Conservation (phyloP, 1,140 invertebrate genomes). For the Leptinotarsa defecta region DNA sequence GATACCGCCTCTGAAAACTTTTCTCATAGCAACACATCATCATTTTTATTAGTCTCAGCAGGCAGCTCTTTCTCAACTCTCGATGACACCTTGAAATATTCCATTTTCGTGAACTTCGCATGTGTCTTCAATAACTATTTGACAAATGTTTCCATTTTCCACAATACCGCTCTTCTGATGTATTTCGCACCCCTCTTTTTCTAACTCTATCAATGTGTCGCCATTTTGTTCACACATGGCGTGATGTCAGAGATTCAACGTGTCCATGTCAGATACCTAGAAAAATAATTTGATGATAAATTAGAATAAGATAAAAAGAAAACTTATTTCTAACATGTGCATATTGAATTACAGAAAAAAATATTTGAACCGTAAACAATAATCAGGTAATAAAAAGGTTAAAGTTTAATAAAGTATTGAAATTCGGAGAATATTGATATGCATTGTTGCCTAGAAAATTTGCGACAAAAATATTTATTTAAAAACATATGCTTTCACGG, state of each 20-base stretch:
- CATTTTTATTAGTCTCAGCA: not conserved
- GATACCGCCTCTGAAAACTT: not conserved
- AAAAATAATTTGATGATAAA: not conserved
- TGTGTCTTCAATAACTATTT: slow-evolving; percentile 37
- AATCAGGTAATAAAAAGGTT: too few species aligned
- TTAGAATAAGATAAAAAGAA: too few species aligned
- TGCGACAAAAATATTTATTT: too few species aligned
- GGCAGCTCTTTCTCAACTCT: slow-evolving; percentile 26
- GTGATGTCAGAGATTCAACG: slow-evolving; percentile 54
- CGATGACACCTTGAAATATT: slow-evolving; percentile 30
- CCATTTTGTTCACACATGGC: slow-evolving; percentile 49
- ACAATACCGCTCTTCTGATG: slow-evolving; percentile 36
- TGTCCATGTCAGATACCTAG: slow-evolving; percentile 47
- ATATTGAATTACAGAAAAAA: too few species aligned
- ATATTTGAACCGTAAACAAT: too few species aligned
- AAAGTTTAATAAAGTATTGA: too few species aligned
- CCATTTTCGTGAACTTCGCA: slow-evolving; percentile 37
- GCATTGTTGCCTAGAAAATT: too few species aligned
- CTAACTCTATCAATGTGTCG: slow-evolving; percentile 35
- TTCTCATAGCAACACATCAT: not conserved
- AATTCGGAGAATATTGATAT: too few species aligned
- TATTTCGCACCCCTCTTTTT: slow-evolving; percentile 38
- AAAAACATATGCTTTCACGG: too few species aligned
- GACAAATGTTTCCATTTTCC: slow-evolving; percentile 45
- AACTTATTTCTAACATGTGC: too few species aligned